Evolutionary conservation across 2,888 invertebrate genomes (phyloP).

Genomic region (Phaonia tiefii): DNA sequence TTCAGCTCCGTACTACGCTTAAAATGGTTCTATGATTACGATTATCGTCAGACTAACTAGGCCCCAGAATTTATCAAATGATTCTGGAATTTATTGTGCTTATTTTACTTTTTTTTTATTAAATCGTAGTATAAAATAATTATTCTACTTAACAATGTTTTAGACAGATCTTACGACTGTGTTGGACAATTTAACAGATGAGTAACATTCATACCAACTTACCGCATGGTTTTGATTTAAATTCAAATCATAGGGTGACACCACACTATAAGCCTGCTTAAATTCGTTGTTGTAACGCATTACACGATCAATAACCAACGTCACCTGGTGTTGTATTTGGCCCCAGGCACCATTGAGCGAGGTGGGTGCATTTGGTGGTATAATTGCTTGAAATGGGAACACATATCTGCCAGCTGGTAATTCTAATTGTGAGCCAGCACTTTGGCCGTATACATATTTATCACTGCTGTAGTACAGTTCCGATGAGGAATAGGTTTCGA

Average conservation of each 20-base stretch:
- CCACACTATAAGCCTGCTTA: constrained; percentile 89
- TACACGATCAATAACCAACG: constrained; percentile 89
- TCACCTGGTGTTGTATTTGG: constrained; percentile 88
- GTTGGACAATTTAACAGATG: too few relatives aligned
- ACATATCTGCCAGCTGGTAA: constrained; percentile 85
- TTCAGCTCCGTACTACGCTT: too few relatives aligned
- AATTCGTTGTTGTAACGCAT: constrained; percentile 92
- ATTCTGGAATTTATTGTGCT: too few relatives aligned
- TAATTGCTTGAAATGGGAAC: constrained; percentile 88
- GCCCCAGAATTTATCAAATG: too few relatives aligned
- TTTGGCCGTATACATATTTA: constrained; percentile 77
- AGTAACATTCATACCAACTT: too few relatives aligned
- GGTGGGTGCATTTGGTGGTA: constrained; percentile 84
- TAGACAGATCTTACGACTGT: too few relatives aligned
- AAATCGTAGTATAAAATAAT: too few relatives aligned
- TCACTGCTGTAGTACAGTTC: constrained; percentile 78
- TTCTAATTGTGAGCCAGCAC: constrained; percentile 84
- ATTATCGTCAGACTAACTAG: too few relatives aligned
- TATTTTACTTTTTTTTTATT: too few relatives aligned
- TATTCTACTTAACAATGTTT: too few relatives aligned
- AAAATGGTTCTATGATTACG: too few relatives aligned
- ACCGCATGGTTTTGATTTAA: constrained; percentile 85
- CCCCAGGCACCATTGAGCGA: constrained; percentile 89
- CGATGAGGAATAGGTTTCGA: constrained; percentile 76
- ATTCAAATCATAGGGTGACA: constrained; percentile 90